phyloP scores from a whole-genome alignment of 1,140 invertebrate species.

The Papilio machaon region DNA sequence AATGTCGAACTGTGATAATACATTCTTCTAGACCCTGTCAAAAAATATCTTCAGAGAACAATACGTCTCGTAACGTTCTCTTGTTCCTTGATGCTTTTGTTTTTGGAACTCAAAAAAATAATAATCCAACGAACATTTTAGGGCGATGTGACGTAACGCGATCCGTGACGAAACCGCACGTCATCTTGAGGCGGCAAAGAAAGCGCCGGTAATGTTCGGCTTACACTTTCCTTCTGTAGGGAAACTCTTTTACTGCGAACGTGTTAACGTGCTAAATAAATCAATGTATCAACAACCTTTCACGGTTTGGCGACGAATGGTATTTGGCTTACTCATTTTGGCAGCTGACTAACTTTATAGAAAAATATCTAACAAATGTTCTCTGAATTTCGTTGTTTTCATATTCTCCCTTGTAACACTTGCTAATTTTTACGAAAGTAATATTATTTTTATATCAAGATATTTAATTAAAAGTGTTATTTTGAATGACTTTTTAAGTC shows the following conservation, averaged over 20 bases:
- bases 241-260: slow-evolving; percentile 1
- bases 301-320: neutral
- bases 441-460: no score
- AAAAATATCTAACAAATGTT: neutral
- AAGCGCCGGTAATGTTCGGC: slow-evolving; percentile 22
- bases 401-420: neutral
- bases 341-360: neutral
- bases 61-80: slow-evolving; percentile 26
- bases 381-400: neutral
- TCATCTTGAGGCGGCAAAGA: slow-evolving; percentile 11
- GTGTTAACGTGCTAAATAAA: slow-evolving; percentile 17
- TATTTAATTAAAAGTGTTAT: no score
- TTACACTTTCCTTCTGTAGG: neutral
- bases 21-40: slow-evolving; percentile 15
- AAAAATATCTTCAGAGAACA: slow-evolving; percentile 21
- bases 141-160: slow-evolving; percentile 6
- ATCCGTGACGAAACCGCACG: slow-evolving; percentile 23
- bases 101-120: slow-evolving; percentile 30
- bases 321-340: slow-evolving; percentile 11
- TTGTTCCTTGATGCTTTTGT: slow-evolving; percentile 26
- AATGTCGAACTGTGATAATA: slow-evolving; percentile 21
- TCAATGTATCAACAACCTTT: slow-evolving; percentile 28
- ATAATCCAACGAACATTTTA: slow-evolving; percentile 16
- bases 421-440: no score
- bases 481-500: no score